Conservation (phyloP, 1,140 invertebrate species). For the Bombus cullumanus region DNA sequence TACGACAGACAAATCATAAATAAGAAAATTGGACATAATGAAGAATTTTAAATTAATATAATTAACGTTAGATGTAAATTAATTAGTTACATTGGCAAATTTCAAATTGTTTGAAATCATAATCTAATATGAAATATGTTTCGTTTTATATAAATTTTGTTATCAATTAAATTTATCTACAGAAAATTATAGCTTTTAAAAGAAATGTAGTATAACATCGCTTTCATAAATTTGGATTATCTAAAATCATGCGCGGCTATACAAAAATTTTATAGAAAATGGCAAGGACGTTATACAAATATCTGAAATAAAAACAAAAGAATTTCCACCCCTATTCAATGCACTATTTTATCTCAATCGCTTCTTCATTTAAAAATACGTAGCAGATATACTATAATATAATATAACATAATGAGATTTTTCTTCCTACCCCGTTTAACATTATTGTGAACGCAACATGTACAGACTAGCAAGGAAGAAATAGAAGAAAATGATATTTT, state of each 20-base stretch:
- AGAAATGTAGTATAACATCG: too few relatives aligned
- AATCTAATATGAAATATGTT: not conserved
- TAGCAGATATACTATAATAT: not conserved
- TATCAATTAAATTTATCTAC: too few relatives aligned
- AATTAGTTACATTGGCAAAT: not conserved
- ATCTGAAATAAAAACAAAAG: not conserved
- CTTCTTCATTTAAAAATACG: not conserved
- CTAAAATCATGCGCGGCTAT: too few relatives aligned
- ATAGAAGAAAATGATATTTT: conserved; percentile 29
- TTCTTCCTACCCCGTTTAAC: not conserved
- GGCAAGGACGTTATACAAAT: not conserved
- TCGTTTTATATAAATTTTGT: too few relatives aligned
- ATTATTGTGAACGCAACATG: not conserved
- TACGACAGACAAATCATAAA: too few relatives aligned
- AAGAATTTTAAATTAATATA: too few relatives aligned
- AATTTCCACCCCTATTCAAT: not conserved
- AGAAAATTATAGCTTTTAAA: too few relatives aligned
- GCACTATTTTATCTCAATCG: not conserved
- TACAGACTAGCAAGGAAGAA: conserved; percentile 17
- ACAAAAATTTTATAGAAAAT: too few relatives aligned
- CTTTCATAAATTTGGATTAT: too few relatives aligned
- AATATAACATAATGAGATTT: not conserved
- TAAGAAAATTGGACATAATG: too few relatives aligned
- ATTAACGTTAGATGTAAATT: too few relatives aligned
- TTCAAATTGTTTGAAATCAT: not conserved